Conservation (phyloP, 2,888 invertebrate species). For the Zygogramma bicolorata region DNA sequence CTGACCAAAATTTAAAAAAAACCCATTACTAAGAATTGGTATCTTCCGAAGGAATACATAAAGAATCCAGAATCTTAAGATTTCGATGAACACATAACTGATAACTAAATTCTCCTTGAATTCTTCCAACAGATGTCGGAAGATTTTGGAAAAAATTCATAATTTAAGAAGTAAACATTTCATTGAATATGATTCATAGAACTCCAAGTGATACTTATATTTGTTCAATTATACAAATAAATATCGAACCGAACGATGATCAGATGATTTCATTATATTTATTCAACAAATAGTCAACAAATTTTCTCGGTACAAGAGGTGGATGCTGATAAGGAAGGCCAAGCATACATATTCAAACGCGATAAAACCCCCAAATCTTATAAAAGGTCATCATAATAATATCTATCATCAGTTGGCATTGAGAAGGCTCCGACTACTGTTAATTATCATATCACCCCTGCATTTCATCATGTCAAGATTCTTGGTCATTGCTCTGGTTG, state of each 20-base stretch:
- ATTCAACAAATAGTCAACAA: not conserved
- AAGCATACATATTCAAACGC: slow-evolving; percentile 22
- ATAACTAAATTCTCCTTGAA: no score
- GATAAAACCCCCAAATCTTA: slow-evolving; percentile 7
- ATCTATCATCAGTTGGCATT: slow-evolving; percentile 22
- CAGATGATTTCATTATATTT: slow-evolving; percentile 1
- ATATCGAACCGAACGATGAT: not conserved
- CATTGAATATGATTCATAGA: no score
- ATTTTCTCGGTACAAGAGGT: not conserved
- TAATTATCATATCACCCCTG: slow-evolving; percentile 3
- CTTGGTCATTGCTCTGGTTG: slow-evolving; percentile 45
- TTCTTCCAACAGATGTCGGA: no score
- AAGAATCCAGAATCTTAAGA: no score
- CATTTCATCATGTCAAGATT: slow-evolving; percentile 49
- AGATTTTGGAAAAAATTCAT: no score
- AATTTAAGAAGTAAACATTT: no score
- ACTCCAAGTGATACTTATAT: not conserved
- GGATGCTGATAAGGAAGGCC: slow-evolving; percentile 33
- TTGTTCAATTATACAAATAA: not conserved
- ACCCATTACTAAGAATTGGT: no score
- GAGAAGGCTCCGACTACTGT: slow-evolving; percentile 7
- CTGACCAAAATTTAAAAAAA: no score
- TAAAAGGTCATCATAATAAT: slow-evolving; percentile 24
- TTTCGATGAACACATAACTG: no score
- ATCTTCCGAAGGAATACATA: no score